Conservation (phyloP, 2,113 vertebrate genomes). For the Quiscalus mexicanus region DNA sequence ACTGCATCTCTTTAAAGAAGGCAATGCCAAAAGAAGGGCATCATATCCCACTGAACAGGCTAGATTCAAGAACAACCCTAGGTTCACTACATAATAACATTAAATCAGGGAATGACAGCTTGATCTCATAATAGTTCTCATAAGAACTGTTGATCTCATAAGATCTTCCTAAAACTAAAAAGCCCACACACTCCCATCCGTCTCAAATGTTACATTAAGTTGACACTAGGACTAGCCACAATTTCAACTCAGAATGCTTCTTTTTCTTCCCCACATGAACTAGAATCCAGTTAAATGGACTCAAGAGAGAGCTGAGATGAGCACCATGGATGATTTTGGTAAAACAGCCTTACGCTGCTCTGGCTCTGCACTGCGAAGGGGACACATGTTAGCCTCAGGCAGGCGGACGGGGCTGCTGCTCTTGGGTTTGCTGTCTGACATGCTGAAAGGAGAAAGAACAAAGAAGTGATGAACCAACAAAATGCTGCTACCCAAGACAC, state of each 20-base stretch:
- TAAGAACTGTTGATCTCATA: not conserved
- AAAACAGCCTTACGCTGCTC: constrained; percentile 81
- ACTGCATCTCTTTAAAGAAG: not conserved
- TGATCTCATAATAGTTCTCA: not conserved
- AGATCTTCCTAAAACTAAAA: not conserved
- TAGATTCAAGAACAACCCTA: not conserved
- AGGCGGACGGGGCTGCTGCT: constrained; percentile 87
- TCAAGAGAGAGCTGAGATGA: not conserved
- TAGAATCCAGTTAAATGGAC: not conserved
- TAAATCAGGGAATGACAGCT: not conserved
- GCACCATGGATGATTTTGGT: not conserved
- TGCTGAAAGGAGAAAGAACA: constrained; percentile 61
- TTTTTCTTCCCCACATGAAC: not conserved
- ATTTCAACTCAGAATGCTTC: not conserved
- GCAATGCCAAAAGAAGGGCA: not conserved
- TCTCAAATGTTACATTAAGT: not conserved
- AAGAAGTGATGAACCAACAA: not conserved
- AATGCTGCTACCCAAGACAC: not conserved
- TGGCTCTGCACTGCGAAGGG: constrained; percentile 77
- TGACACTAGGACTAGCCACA: not conserved
- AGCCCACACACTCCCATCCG: rapidly evolving
- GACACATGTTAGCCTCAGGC: constrained; percentile 75
- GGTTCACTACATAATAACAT: not conserved
- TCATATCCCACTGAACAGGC: not conserved
- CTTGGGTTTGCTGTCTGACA: constrained; percentile 84